Percentiles rank a stretch among this genome's conserved stretches.
phyloP scores from a whole-genome alignment of 1,140 invertebrate species.

The Bombus impatiens region DNA sequence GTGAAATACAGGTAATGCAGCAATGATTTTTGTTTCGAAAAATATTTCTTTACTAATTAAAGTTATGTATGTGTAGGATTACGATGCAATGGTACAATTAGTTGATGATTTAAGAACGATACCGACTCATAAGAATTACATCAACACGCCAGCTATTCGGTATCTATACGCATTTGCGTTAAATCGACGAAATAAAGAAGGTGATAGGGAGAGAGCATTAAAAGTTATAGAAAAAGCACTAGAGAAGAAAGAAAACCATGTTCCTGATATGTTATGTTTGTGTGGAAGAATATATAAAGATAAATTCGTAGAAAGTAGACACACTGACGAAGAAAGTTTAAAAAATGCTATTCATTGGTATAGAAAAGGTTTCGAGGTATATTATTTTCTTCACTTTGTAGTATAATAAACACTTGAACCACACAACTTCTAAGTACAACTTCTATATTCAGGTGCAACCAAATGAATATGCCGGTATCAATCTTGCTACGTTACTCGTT shows the following conservation, averaged over 20 bases:
- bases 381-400: background rate
- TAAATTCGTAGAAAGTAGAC: constrained; percentile 98
- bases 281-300: constrained; percentile 99
- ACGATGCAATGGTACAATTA: constrained; percentile 98
- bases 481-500: constrained; percentile 98
- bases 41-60: background rate
- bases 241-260: constrained; percentile 95
- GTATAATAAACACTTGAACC: background rate
- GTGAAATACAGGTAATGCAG: constrained; percentile 90
- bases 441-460: constrained; percentile 90
- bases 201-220: constrained; percentile 96
- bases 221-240: constrained; percentile 95
- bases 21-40: background rate
- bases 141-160: constrained; percentile 94
- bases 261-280: constrained; percentile 98
- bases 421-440: constrained; percentile 1
- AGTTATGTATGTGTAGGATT: constrained; percentile 86
- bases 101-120: constrained; percentile 97
- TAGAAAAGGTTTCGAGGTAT: constrained; percentile 95
- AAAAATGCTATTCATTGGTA: constrained; percentile 99
- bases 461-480: constrained; percentile 99
- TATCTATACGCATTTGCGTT: constrained; percentile 98
- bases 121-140: constrained; percentile 94
- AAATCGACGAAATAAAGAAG: constrained; percentile 96
- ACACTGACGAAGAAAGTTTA: constrained; percentile 93